Conservation (phyloP, 1,140 invertebrate genomes). For the Drosophila mauritiana region DNA sequence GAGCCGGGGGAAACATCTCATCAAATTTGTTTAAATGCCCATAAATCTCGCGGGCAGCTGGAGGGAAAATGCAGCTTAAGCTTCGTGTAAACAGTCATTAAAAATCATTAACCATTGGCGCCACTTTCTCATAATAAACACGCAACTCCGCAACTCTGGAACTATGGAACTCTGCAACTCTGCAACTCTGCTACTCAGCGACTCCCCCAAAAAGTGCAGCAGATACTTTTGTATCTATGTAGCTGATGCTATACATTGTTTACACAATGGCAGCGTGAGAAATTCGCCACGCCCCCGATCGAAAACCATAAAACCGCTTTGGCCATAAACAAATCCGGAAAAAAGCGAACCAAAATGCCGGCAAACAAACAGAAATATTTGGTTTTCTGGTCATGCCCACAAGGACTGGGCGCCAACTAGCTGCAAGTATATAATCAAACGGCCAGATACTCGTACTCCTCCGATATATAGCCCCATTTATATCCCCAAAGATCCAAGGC, state of each 20-base stretch:
- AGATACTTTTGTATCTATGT: conserved; percentile 9
- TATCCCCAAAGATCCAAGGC: conserved; percentile 23
- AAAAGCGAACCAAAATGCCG: conserved; percentile 43
- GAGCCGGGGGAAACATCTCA: conserved; percentile 63
- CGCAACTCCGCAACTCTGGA: conserved; percentile 21
- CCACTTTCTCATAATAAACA: conserved; percentile 81
- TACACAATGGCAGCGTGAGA: conserved; percentile 65
- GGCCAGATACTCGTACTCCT: conserved; percentile 14
- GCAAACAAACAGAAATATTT: conserved; percentile 70
- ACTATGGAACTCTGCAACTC: conserved; percentile 13
- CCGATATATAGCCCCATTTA: conserved; percentile 14
- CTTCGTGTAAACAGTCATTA: conserved; percentile 63
- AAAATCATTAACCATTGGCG: conserved; percentile 77
- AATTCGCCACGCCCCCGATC: conserved; percentile 52
- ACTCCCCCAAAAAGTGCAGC: background rate
- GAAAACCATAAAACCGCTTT: conserved; percentile 56
- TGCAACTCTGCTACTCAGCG: conserved; percentile 8
- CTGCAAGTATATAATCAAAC: conserved; percentile 14
- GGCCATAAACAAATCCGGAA: conserved; percentile 39
- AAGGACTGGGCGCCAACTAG: conserved; percentile 67
- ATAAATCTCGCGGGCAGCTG: conserved; percentile 76
- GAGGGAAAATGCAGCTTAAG: conserved; percentile 40
- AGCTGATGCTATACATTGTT: conserved; percentile 47
- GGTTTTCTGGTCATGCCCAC: conserved; percentile 74
- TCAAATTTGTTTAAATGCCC: conserved; percentile 82